A percentile compares a stretch with the other conserved stretches of the same genome.
Evolutionary conservation across 2,113 vertebrate genomes (phyloP).

Genomic region (Ictidomys tridecemlineatus): DNA sequence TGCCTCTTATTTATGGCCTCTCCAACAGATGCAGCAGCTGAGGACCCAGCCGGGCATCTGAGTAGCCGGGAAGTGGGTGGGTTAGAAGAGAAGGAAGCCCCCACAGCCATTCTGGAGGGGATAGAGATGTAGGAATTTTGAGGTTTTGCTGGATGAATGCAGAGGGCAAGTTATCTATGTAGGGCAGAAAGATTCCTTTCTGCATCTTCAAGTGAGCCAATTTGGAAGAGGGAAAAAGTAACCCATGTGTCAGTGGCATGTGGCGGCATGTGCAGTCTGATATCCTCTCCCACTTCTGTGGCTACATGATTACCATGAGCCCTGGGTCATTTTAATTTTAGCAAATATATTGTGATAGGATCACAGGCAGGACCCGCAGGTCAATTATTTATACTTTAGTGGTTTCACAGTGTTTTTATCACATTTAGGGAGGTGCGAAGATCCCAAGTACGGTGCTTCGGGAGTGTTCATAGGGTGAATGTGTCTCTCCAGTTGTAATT

Average conservation of each 20-base stretch:
- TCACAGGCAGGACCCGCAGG: not conserved
- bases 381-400: too few relatives aligned
- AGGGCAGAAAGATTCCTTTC: not conserved
- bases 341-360: not conserved
- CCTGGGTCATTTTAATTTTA: not conserved
- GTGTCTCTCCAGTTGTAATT: too few relatives aligned
- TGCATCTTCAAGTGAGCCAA: not conserved
- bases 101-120: not conserved
- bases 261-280: accelerated
- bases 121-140: not conserved
- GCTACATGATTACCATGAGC: not conserved
- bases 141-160: not conserved
- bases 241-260: not conserved
- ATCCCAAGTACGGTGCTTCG: not conserved
- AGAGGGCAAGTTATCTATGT: not conserved
- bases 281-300: not conserved
- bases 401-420: not conserved
- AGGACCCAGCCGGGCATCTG: not conserved
- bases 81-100: not conserved
- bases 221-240: not conserved
- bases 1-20: constrained; percentile 79
- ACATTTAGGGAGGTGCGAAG: not conserved
- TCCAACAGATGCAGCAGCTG: constrained; percentile 17
- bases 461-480: not conserved
- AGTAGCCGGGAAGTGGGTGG: not conserved